Conservation (phyloP, 2,888 invertebrate species). For the Mesochorus sp. region DNA sequence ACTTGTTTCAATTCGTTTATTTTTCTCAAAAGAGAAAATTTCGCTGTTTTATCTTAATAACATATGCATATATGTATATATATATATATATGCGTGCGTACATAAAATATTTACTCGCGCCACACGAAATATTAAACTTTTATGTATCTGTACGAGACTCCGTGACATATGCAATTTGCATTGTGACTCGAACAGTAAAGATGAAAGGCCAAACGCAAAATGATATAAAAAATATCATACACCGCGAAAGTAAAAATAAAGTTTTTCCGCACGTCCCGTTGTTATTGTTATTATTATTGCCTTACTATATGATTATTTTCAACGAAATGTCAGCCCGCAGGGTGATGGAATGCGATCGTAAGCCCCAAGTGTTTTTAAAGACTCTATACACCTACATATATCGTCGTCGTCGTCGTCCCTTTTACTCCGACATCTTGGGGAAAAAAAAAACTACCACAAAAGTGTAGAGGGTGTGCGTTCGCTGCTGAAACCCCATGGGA, state of each 20-base stretch:
- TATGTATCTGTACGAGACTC: neutral
- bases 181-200: slow-evolving; percentile 34
- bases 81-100: neutral
- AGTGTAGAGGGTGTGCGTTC: slow-evolving; percentile 20
- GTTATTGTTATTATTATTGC: slow-evolving; percentile 36
- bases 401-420: slow-evolving; percentile 10
- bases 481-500: slow-evolving; percentile 35
- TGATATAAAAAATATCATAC: slow-evolving; percentile 5
- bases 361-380: slow-evolving; percentile 3
- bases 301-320: too few species aligned
- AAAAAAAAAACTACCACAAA: slow-evolving; percentile 16
- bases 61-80: neutral
- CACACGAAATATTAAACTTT: slow-evolving; percentile 27
- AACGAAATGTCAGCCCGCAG: slow-evolving; percentile 5
- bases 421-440: neutral
- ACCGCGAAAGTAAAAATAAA: slow-evolving; percentile 40
- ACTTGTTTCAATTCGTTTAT: slow-evolving; percentile 31
- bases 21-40: slow-evolving; percentile 28
- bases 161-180: slow-evolving; percentile 59
- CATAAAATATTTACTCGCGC: neutral
- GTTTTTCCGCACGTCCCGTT: slow-evolving; percentile 13
- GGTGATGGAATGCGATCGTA: slow-evolving; percentile 18
- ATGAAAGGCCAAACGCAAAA: slow-evolving; percentile 52
- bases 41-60: slow-evolving; percentile 27
- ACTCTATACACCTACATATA: slow-evolving; percentile 12